phyloP scores from a whole-genome alignment of 2,113 vertebrate genomes.

The Brachyhypopomus gauderio region DNA sequence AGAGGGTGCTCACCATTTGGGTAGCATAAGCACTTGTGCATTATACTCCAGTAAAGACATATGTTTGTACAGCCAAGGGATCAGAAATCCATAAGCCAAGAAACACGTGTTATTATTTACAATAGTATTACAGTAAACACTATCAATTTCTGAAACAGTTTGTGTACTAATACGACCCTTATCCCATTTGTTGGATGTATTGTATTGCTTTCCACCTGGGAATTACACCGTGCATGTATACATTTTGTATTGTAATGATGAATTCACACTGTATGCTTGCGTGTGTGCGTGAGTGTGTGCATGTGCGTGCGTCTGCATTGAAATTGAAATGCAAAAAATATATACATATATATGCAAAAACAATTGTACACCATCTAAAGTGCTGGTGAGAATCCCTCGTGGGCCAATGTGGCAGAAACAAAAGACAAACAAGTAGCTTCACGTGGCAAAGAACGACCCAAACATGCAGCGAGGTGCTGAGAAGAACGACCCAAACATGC shows the following conservation, averaged over 20 bases:
- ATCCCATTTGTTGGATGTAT: neutral
- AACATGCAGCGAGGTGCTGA: neutral
- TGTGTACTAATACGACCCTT: neutral
- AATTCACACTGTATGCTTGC: neutral
- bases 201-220: conserved; percentile 15
- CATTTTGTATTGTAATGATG: conserved; percentile 6
- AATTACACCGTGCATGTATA: neutral
- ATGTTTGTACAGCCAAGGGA: neutral
- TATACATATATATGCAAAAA: neutral
- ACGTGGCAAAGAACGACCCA: neutral
- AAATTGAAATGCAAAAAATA: no score
- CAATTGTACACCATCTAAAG: neutral
- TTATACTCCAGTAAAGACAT: neutral
- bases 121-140: neutral
- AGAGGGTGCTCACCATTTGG: neutral
- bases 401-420: neutral
- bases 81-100: neutral
- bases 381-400: neutral
- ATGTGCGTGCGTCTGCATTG: neutral
- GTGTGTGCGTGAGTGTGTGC: neutral
- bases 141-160: neutral
- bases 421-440: neutral
- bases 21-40: neutral
- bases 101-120: conserved; percentile 1
- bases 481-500: no score